phyloP scores from a whole-genome alignment of 2,888 invertebrate species.

The Gymnosoma rotundatum region DNA sequence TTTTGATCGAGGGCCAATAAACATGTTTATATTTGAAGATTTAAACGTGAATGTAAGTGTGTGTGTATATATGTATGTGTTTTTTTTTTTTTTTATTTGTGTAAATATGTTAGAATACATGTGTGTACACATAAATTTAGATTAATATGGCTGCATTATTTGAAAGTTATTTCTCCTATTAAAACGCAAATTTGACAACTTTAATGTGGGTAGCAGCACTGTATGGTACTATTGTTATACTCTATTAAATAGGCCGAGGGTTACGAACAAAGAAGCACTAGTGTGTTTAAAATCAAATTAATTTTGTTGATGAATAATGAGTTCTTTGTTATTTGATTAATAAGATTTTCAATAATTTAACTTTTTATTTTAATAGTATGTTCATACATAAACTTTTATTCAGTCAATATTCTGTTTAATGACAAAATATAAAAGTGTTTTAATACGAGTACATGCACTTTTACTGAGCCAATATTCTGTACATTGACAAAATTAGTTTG shows the following conservation, averaged over 20 bases:
- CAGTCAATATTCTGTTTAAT: too few species aligned
- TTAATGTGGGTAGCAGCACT: slow-evolving; percentile 15
- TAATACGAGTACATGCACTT: too few species aligned
- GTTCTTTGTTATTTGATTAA: slow-evolving; percentile 33
- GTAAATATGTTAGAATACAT: too few species aligned
- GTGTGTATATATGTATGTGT: not conserved
- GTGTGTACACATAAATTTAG: too few species aligned
- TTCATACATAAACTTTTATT: too few species aligned
- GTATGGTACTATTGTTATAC: not conserved
- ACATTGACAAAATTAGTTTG: too few species aligned
- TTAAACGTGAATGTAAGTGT: not conserved
- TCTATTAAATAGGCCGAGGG: not conserved
- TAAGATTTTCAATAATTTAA: slow-evolving; percentile 39
- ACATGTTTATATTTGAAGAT: slow-evolving; percentile 5
- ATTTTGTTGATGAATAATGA: slow-evolving; percentile 40
- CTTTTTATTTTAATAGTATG: too few species aligned
- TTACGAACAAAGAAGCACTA: not conserved
- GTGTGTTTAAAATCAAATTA: slow-evolving; percentile 61
- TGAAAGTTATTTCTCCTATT: not conserved
- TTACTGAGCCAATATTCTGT: too few species aligned
- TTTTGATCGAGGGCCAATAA: slow-evolving; percentile 22
- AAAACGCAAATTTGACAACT: slow-evolving; percentile 10
- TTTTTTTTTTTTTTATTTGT: too few species aligned
- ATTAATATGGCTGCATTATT: not conserved
- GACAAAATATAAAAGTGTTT: too few species aligned